Base-by-base conservation (phyloP, 1,140 invertebrate genomes). In the Drosophila sp. region DNA sequence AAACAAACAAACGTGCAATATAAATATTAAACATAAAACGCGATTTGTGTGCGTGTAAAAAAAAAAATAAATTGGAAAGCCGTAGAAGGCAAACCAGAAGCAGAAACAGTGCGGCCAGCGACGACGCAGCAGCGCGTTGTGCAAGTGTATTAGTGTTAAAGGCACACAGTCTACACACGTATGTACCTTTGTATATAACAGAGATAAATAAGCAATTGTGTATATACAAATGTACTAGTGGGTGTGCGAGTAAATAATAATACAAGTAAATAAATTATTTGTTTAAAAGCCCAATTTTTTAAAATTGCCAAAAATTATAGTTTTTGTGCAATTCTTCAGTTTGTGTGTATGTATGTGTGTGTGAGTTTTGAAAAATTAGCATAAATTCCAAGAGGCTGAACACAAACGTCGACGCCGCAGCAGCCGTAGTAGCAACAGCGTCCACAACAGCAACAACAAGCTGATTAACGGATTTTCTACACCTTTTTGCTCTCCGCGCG, bases 61-160 rank as follows among this genome's bases (percentile, higher is more conserved):
- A 45, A 78, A 78, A 67, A 63, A 57, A 32, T 56, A 61, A 34
- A 71, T 80, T 48, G 67, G 64, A 62, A 69, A 72, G 78, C 76
- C 76, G 77, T 72, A 56, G 40, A 79, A 76, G 67, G 72, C 73
- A 83, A 56, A 43, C 61, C 27, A 61, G 58, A 66, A 80, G 61
- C 51, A 74, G 80, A 72, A 67, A 46, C 54, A 72, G 64, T 45
- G 75, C 67, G 67, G 43, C 50, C 77, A 70, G 51, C 76, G 62
- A 72, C 70, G 63, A 58, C 48, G 72, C 51, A 73, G 76, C 78
- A 75, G 64, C 77, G 62, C 50, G 63, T 62, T 71, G 58, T 86
- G 82, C 75, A 82, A 86, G 82, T 86, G 82, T 86, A 72, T 78
- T 86, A 41, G 82, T 82, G 78, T 76, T 80, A 43, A 84, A 86